These are phyloP conservation scores for Eilema sororculum DNA, from an alignment of 2,888 invertebrate genomes.

Conservation along the genomic window DNA sequence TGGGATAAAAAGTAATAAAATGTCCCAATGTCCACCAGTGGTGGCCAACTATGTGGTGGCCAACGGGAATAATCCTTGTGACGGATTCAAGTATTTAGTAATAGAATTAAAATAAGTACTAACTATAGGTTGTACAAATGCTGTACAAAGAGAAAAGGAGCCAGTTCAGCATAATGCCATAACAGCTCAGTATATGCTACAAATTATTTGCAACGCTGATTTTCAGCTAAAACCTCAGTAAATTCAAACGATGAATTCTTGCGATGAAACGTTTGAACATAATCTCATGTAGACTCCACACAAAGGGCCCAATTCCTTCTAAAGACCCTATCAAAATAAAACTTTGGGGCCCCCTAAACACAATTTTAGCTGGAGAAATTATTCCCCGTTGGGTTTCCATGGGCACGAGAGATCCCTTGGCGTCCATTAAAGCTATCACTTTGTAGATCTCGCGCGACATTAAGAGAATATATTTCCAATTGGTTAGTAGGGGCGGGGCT, in stretches of 20 bases:
- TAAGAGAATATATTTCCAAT: conserved; percentile 67
- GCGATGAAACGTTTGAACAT: conserved; percentile 6
- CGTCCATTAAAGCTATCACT: conserved; percentile 66
- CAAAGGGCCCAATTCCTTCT: conserved; percentile 22
- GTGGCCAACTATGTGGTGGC: no score
- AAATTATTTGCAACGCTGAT: background rate
- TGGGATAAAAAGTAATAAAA: no score
- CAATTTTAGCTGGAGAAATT: conserved; percentile 48
- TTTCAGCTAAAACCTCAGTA: background rate
- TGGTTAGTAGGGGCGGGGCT: conserved; percentile 56
- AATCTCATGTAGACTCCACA: conserved; percentile 28
- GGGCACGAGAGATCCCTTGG: conserved; percentile 45
- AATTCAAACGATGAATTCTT: background rate
- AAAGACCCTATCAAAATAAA: conserved; percentile 43
- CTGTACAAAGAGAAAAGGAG: no score
- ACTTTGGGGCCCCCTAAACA: conserved; percentile 39
- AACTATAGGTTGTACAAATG: no score
- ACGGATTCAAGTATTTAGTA: no score
- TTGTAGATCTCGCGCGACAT: conserved; percentile 67
- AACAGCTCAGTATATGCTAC: background rate
- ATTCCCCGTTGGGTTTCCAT: conserved; percentile 45
- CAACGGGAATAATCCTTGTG: no score
- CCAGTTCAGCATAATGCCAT: no score
- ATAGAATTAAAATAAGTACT: no score
- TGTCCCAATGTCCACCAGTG: no score